A percentile compares a stretch with the other conserved stretches of the same genome.
Evolutionary conservation across 2,888 invertebrate species (phyloP).

Genomic region (Drosophila ustulata): DNA sequence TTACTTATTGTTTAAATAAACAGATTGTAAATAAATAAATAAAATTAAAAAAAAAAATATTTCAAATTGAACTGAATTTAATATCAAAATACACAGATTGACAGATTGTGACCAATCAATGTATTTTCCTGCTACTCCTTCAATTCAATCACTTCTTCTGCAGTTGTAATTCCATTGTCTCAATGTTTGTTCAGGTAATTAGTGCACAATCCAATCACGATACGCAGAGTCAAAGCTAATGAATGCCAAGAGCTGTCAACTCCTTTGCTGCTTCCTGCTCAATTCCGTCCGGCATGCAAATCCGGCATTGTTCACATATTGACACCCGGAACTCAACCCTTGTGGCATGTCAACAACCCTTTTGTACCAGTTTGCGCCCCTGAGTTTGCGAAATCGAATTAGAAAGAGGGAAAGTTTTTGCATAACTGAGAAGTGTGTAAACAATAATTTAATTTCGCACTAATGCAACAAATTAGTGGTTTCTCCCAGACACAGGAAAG

Average conservation of each 20-base stretch:
- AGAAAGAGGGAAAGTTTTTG: slow-evolving; percentile 28
- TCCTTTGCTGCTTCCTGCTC: neutral
- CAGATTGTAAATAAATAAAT: no score
- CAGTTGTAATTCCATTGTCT: slow-evolving; percentile 8
- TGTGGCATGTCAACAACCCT: slow-evolving; percentile 5
- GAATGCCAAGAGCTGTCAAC: slow-evolving; percentile 35
- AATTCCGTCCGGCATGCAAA: slow-evolving; percentile 51
- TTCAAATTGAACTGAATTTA: neutral
- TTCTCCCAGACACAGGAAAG: slow-evolving; percentile 44
- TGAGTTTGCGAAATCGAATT: slow-evolving; percentile 52
- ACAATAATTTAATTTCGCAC: slow-evolving; percentile 83
- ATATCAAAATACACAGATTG: neutral
- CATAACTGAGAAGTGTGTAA: slow-evolving; percentile 63
- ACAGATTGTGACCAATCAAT: neutral
- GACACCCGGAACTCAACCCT: slow-evolving; percentile 47
- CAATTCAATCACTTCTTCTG: neutral
- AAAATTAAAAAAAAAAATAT: no score
- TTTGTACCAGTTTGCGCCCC: slow-evolving; percentile 34
- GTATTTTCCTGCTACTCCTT: neutral
- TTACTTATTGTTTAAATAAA: no score
- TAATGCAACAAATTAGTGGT: slow-evolving; percentile 83
- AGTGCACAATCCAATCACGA: slow-evolving; percentile 28
- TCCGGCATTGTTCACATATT: slow-evolving; percentile 58
- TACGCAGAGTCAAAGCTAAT: slow-evolving; percentile 55
- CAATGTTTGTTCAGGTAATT: slow-evolving; percentile 42